Evolutionary conservation across 2,888 invertebrate species (phyloP).

Genomic region (Phengaris arion): DNA sequence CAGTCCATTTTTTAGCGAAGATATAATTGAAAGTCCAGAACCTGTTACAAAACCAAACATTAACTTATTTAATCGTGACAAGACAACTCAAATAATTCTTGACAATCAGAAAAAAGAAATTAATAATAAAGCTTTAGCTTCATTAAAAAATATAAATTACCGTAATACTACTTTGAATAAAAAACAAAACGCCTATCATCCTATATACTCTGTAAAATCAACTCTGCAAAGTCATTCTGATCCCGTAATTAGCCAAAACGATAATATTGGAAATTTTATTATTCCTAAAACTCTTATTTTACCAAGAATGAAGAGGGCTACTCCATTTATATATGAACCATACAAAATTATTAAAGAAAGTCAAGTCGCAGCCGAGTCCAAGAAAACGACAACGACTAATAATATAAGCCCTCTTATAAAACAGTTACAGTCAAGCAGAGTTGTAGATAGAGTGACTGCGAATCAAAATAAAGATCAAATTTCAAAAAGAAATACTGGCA

Average conservation of each 20-base stretch:
- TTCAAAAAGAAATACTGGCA: conserved; percentile 50
- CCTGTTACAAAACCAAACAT: conserved; percentile 55
- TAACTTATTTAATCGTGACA: conserved; percentile 41
- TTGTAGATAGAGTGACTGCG: conserved; percentile 57
- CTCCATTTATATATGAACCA: conserved; percentile 69
- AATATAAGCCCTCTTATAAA: conserved; percentile 70
- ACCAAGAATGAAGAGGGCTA: conserved; percentile 54
- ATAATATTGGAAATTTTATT: background rate
- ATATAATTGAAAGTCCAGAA: conserved; percentile 70
- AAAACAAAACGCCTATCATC: background rate
- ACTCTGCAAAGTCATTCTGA: background rate
- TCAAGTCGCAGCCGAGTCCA: conserved; percentile 61
- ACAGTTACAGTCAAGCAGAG: conserved; percentile 64
- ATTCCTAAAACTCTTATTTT: background rate
- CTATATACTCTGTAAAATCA: background rate
- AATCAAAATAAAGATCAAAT: conserved; percentile 52
- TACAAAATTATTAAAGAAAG: conserved; percentile 72
- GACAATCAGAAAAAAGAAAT: background rate
- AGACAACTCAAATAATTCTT: conserved; percentile 29
- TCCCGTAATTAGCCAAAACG: background rate
- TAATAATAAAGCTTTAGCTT: background rate
- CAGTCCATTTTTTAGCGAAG: conserved; percentile 85
- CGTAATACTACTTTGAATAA: background rate
- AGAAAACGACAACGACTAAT: conserved; percentile 62
- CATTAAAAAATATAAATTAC: background rate